phyloP scores from a whole-genome alignment of 2,888 invertebrate species.

The Cephalotes varians region DNA sequence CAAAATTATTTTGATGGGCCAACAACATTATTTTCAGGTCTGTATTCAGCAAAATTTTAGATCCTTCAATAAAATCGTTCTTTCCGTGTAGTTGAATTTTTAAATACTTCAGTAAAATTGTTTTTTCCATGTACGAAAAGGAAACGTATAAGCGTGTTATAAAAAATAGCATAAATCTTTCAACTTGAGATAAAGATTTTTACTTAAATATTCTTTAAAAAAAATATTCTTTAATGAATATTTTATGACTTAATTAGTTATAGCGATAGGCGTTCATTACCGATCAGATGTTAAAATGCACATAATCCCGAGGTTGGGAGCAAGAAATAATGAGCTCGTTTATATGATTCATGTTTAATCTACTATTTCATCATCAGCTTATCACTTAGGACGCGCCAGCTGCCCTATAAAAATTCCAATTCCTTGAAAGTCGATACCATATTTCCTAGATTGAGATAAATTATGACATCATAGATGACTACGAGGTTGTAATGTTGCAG shows the following conservation, averaged over 20 bases:
- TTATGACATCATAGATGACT: constrained; percentile 49
- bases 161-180: background rate
- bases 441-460: constrained; percentile 51
- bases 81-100: too few relatives aligned
- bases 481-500: constrained; percentile 44
- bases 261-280: background rate
- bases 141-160: background rate
- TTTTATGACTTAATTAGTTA: background rate
- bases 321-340: constrained; percentile 36
- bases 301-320: background rate
- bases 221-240: background rate
- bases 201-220: background rate
- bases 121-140: too few relatives aligned
- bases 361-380: constrained; percentile 38
- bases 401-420: constrained; percentile 46
- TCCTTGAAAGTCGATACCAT: constrained; percentile 46
- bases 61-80: too few relatives aligned
- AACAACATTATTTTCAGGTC: too few relatives aligned
- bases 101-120: too few relatives aligned
- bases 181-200: background rate
- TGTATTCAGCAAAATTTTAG: too few relatives aligned
- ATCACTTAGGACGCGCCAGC: constrained; percentile 43
- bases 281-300: constrained; percentile 11
- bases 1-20: too few relatives aligned
- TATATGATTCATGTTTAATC: constrained; percentile 50